phyloP scores from a whole-genome alignment of 2,113 vertebrate genomes.

The Arenaria interpres region DNA sequence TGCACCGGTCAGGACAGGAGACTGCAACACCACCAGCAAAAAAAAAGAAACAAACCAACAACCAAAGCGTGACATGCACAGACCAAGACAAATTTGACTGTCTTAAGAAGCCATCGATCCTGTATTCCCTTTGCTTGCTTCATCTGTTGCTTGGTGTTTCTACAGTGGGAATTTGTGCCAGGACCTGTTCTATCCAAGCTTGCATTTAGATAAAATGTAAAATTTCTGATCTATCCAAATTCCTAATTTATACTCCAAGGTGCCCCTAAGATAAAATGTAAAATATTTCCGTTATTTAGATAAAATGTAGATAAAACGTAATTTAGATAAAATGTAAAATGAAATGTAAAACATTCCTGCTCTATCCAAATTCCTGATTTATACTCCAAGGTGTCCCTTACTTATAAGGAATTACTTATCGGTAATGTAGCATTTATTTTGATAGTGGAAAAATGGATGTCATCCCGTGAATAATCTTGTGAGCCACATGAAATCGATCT shows the following conservation, averaged over 20 bases:
- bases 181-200: not conserved
- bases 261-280: not conserved
- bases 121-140: not conserved
- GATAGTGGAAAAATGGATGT: not conserved
- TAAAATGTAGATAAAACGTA: not conserved
- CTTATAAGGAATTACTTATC: not conserved
- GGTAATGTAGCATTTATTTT: not conserved
- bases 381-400: not conserved
- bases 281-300: not conserved
- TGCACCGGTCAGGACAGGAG: not conserved
- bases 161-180: not conserved
- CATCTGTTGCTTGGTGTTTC: not conserved
- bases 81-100: not conserved
- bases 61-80: not conserved
- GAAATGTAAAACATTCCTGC: not conserved
- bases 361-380: not conserved
- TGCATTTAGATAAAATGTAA: not conserved
- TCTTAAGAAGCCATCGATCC: not conserved
- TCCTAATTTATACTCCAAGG: not conserved
- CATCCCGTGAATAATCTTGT: not conserved
- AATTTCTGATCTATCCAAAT: not conserved
- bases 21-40: not conserved
- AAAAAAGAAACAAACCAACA: not conserved
- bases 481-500: not conserved
- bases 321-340: not conserved